phyloP scores from a whole-genome alignment of 2,888 invertebrate species.

The Leucophenga montana region DNA sequence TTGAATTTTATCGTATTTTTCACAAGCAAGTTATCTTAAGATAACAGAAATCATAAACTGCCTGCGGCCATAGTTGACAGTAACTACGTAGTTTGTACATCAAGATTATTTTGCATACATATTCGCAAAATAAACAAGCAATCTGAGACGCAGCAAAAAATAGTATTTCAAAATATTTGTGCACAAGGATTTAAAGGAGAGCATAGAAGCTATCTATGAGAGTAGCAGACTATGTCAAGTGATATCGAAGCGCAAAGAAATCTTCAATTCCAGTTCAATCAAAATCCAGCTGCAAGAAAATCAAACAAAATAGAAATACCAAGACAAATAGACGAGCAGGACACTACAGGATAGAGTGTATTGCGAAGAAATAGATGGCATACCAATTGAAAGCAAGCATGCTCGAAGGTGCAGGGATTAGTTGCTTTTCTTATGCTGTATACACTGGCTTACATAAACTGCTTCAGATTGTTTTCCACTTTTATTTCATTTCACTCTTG shows the following conservation, averaged over 20 bases:
- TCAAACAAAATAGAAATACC: slow-evolving; percentile 3
- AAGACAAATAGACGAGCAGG: neutral
- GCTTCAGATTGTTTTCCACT: no score
- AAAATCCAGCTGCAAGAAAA: slow-evolving; percentile 9
- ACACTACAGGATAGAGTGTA: neutral
- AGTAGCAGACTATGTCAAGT: neutral
- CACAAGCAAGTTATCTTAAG: neutral
- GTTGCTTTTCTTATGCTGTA: no score
- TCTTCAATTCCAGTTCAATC: slow-evolving; percentile 21
- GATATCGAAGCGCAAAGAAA: slow-evolving; percentile 5
- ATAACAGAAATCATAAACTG: neutral
- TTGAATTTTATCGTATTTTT: no score
- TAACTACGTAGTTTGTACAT: no score
- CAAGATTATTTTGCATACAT: neutral
- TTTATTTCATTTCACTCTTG: no score
- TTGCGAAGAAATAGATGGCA: no score
- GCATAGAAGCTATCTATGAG: neutral
- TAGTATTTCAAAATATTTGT: slow-evolving; percentile 11
- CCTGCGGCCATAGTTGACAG: slow-evolving; percentile 3
- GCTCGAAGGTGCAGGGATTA: no score
- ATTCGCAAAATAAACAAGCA: slow-evolving; percentile 7
- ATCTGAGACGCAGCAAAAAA: slow-evolving; percentile 12
- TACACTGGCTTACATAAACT: no score
- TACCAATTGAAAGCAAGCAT: no score
- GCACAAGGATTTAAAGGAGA: neutral